These are phyloP conservation scores for Micronycteris hirsuta DNA, from an alignment of 2,113 vertebrate genomes.

Conservation along the genomic window DNA sequence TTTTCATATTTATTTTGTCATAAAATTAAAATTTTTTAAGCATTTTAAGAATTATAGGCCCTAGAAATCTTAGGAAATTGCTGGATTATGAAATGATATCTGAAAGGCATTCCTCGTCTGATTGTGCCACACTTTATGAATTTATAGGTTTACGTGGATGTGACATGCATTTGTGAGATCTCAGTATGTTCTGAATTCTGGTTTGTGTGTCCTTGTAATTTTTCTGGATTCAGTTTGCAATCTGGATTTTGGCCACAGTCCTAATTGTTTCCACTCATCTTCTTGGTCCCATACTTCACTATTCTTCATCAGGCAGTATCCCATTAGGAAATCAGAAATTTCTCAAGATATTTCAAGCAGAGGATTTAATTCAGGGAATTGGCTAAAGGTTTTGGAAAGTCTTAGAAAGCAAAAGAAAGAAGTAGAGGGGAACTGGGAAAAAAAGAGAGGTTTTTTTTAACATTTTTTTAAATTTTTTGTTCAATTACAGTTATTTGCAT, in stretches of 20 bases:
- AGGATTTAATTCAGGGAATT: background rate
- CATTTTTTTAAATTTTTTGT: constrained; percentile 4
- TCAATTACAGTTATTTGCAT: too few species aligned
- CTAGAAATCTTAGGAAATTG: background rate
- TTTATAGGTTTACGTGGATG: background rate
- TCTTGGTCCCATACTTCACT: background rate
- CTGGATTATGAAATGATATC: background rate
- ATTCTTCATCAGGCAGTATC: background rate
- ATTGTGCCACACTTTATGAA: background rate
- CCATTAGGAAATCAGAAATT: background rate
- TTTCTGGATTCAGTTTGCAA: background rate
- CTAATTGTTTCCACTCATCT: background rate
- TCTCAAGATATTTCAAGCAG: constrained; percentile 3
- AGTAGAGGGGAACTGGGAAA: background rate
- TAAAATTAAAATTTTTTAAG: background rate
- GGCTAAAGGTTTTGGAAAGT: background rate
- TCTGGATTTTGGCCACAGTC: background rate
- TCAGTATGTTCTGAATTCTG: background rate
- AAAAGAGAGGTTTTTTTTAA: background rate
- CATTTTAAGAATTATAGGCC: background rate
- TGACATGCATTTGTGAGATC: background rate
- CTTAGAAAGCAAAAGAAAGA: background rate
- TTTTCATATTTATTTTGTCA: background rate
- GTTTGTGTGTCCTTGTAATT: background rate
- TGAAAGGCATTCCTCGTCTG: background rate